Evolutionary conservation across 2,113 vertebrate genomes (phyloP).

Genomic region (Cryptomyrus ogoouensis): DNA sequence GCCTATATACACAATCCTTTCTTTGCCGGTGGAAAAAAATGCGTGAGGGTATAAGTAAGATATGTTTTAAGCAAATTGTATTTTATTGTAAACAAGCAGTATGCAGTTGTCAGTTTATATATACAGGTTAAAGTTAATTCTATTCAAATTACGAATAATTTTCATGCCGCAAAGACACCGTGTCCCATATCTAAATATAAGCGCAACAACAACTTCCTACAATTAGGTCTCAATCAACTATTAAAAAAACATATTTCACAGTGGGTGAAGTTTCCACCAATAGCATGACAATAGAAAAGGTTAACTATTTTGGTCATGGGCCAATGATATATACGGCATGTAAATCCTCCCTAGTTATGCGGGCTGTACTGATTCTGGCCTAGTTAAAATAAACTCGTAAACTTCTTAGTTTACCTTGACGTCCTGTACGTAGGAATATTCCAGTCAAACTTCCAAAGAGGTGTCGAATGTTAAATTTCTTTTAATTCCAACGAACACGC

Average conservation of each 20-base stretch:
- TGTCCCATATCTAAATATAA: neutral
- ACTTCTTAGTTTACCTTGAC: neutral
- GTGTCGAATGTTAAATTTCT: neutral
- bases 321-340: neutral
- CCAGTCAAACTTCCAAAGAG: neutral
- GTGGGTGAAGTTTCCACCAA: conserved; percentile 4
- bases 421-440: neutral
- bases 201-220: neutral
- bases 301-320: neutral
- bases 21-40: conserved; percentile 12
- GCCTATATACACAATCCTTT: neutral
- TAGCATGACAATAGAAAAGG: neutral
- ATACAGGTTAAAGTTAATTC: neutral
- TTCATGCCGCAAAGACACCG: neutral
- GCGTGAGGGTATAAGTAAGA: neutral
- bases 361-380: neutral
- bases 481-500: neutral
- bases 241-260: conserved; percentile 4
- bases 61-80: neutral
- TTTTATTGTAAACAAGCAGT: neutral
- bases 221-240: neutral
- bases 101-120: neutral
- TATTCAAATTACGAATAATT: neutral
- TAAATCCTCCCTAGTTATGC: neutral
- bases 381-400: neutral